Base-by-base conservation (phyloP, 2,113 vertebrate genomes). In the Poeciliopsis retropinna region DNA sequence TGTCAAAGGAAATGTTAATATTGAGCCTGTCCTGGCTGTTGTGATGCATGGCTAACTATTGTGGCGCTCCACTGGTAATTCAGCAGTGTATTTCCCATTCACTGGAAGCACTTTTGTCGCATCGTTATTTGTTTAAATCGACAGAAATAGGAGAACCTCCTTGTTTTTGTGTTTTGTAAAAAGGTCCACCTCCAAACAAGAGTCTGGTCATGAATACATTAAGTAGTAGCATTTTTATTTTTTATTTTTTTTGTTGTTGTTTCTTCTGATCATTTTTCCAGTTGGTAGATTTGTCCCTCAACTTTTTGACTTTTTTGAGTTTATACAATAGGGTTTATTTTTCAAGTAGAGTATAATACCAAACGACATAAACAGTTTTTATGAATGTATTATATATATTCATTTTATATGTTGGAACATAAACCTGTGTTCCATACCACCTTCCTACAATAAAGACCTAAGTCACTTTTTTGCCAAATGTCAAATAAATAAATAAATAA, bases 1-100 rank as follows among this genome's bases (percentile, higher is more conserved):
- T 67, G 92, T 93, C 89, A 88, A 94, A 94, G 93, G 88, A 95
- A 94, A 94, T 94, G 93, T 93, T 93, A 95, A 95, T 94, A 94
- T 90, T 91, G 91, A 89, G 89, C 76, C 92, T 71, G 89, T 92
- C 88, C 82, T 91, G 87, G 75, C 90, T 92, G 91, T 95, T 94
- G 92, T 94, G 89, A 94, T 95, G 92, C 91, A 60, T 80, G 85
- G 82, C 44, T 75, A 80, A 79, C 81, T 73, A 88, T 87, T 91
- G 91, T 91, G 66, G 65, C 44, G 31, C 79, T 83, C 70, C 67
- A 76, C 80, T 89, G 89, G 89, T 78, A 75, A 88, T 85, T 88
- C 81, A 73, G 67, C 87, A 81, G 81, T 83, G 86, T 64, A 78
- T 92, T 93, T 92, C 77, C 78, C 85, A 93, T 93, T 92, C 80